Conservation (phyloP, 2,888 invertebrate species). For the Steromphala cineraria region DNA sequence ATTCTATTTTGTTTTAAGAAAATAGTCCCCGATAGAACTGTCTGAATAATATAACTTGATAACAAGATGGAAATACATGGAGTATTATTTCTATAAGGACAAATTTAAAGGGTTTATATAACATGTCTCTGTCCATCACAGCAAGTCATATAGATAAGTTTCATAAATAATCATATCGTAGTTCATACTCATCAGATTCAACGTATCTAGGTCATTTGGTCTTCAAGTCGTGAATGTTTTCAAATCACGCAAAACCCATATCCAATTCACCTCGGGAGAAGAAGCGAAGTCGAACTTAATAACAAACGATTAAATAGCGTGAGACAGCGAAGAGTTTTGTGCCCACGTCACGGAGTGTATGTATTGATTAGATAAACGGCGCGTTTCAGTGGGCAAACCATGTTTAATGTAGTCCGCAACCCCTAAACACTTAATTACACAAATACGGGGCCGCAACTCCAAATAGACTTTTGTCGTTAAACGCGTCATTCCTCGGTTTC, state of each 20-base stretch:
- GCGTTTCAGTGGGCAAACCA: neutral
- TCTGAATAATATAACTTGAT: too few species aligned
- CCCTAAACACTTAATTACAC: neutral
- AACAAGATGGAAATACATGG: too few species aligned
- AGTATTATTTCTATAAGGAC: too few species aligned
- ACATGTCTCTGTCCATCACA: too few species aligned
- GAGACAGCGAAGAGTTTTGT: neutral
- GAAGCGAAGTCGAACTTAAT: neutral
- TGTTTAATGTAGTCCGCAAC: neutral
- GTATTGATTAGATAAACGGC: slow-evolving; percentile 10
- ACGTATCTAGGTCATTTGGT: neutral
- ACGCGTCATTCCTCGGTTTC: too few species aligned
- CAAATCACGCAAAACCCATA: slow-evolving; percentile 1
- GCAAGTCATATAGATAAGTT: neutral
- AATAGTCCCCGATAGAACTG: too few species aligned
- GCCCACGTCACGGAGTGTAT: neutral
- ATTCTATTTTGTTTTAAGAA: too few species aligned
- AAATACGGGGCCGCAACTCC: neutral
- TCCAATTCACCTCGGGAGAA: neutral
- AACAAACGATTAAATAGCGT: slow-evolving; percentile 18
- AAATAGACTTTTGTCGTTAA: too few species aligned
- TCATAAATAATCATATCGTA: neutral
- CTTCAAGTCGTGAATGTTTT: neutral
- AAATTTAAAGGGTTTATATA: too few species aligned
- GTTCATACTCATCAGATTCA: neutral